Base-by-base conservation (phyloP, 2,113 vertebrate genomes). In the Rhadina sibilatrix region DNA sequence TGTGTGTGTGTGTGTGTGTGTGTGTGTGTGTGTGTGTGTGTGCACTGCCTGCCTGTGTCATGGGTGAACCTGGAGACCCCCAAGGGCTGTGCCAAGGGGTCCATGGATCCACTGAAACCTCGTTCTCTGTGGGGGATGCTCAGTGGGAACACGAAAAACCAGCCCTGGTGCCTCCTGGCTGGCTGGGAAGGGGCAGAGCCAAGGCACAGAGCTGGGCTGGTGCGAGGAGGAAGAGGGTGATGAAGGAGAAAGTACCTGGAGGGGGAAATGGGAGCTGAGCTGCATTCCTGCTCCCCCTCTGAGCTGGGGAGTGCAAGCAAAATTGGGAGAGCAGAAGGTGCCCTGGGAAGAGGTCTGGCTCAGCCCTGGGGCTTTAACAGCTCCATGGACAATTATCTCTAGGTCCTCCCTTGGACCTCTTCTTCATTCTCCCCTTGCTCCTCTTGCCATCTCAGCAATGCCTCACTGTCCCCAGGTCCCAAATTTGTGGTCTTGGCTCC, bases 401-500 rank as follows among this genome's bases (percentile, higher is more conserved):
- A 30, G 23, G 28, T 44, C 9, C 31, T 65, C 31, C 42, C 35
- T 56, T 28, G 22, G 33, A 44, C 19, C 10, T 74, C 22, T 44
- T 30, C 77, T 59, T 33, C 33, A 46, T n/a, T 40, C 20, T 42
- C 21, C 33, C 33, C 53, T 52, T 35, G 18, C 11, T 63, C 31
- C 33, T 69, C 21, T 38, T 5, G 1, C 49, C 4, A 2, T 23
- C n/a, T 15, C 0, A 1, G 30, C 7, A 24, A 23, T 52, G 47
- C 24, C 37, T 24, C 25, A 2, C 23, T 83, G 42, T 49, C 35
- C 79, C 27, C 42, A 44, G 5, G 33, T 49, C 60, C 42, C 46
- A 61, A 8, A 14, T 12, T 46, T 0, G 0, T 0, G 8, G 6
- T 46, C 37, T 54, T 30, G 11, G 30, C 61, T 25, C 52, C 17